Conservation (phyloP, 2,797 vertebrate species). For the Microcaecilia unicolor region DNA sequence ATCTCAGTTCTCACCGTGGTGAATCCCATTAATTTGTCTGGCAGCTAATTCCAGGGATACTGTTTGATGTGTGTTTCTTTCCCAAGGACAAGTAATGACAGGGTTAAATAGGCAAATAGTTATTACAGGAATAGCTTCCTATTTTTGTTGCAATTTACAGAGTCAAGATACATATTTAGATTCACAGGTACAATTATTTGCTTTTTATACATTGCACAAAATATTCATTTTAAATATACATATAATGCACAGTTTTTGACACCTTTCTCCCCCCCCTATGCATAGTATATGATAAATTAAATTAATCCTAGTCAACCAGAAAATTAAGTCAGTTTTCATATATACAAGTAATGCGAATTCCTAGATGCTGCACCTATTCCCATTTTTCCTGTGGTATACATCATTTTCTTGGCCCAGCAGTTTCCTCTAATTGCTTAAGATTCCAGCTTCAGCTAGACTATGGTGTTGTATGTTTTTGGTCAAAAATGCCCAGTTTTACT, state of each 20-base stretch:
- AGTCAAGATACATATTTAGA: constrained; percentile 41
- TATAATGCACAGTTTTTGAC: constrained; percentile 36
- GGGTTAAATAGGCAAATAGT: constrained; percentile 55
- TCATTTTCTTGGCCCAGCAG: too few relatives aligned
- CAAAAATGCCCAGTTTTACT: too few relatives aligned
- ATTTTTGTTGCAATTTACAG: constrained; percentile 32
- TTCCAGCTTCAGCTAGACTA: too few relatives aligned
- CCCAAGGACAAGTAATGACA: too few relatives aligned
- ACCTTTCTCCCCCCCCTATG: constrained; percentile 46
- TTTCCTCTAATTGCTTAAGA: too few relatives aligned
- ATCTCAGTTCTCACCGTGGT: too few relatives aligned
- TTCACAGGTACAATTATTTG: constrained; percentile 37
- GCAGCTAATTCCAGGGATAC: too few relatives aligned
- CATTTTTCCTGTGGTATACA: too few relatives aligned
- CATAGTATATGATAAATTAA: constrained; percentile 56
- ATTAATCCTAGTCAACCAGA: constrained; percentile 38
- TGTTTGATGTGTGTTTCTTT: too few relatives aligned
- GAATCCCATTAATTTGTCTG: too few relatives aligned
- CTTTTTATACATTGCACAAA: constrained; percentile 53
- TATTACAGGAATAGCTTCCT: constrained; percentile 48
- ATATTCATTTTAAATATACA: constrained; percentile 42
- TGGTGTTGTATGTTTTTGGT: too few relatives aligned
- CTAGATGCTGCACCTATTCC: constrained; percentile 6
- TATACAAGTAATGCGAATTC: constrained; percentile 34
- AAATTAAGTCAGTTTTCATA: constrained; percentile 39